Evolutionary conservation across 53 echinoderm and acorn worm genomes (phyloP), one percentile per base, ranked within the genome.

Genomic region (Henricia sp.): DNA sequence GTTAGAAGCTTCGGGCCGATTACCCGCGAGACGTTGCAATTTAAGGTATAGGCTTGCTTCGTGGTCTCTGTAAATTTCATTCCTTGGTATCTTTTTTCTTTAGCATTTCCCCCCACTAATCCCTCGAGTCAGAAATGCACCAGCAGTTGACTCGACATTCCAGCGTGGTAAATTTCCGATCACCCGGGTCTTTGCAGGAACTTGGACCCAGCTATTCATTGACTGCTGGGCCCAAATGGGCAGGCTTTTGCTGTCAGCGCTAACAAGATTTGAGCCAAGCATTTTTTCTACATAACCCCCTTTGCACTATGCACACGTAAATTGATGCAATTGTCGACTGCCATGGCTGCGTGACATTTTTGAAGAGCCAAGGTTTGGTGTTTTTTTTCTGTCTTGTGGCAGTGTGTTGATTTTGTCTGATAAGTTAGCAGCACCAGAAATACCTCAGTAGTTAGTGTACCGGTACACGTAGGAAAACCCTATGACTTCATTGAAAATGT

Each of bases 161-260:
- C 80, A 80, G 42, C 64, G 80, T 63, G 80, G 80, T 80, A 80
- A 80, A 80, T 64, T 64, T 62, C 60, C 64, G 44, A 44, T 44
- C 64, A 64, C 80, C 63, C 19, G 26, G 46, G 46, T 70, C 43
- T 46, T n/a, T 70, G 46, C 0, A 46, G 64, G 57, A 63, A 35
- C 64, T 37, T 16, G 19, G 43, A 30, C 44, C 64, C 13, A 44
- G 35, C 12, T 44, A 24, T 36, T 4, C 30, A 28, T 43, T 32
- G 20, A 52, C 28, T 8, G 13, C 27, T 33, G 11, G 20, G 50
- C 23, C 60, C 26, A 23, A 64, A 53, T 34, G 33, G 44, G 64
- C 32, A 80, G 64, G 25, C 17, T 56, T 26, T 63, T 62, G 48
- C 63, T 48, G 62, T 77, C 46, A 12, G 29, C 48, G 12, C 42